Conservation (phyloP, 2,888 invertebrate genomes). For the Seladonia tumulorum region DNA sequence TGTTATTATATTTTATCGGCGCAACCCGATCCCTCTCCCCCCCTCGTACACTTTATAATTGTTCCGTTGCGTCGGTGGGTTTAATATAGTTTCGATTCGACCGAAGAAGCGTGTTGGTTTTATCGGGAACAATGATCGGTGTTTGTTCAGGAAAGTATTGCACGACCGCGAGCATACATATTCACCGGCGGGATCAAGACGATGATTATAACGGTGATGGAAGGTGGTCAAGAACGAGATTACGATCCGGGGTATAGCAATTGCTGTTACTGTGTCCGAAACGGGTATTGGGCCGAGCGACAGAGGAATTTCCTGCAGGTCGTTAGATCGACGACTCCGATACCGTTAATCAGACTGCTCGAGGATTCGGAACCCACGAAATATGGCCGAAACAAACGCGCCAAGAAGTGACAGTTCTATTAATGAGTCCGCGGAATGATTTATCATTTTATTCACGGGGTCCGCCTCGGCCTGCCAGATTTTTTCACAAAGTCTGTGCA, state of each 20-base stretch:
- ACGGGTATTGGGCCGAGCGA: constrained; percentile 13
- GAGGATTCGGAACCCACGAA: constrained; percentile 7
- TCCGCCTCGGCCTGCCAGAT: neutral
- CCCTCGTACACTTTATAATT: neutral
- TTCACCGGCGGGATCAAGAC: neutral
- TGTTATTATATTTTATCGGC: neutral
- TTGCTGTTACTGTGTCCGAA: constrained; percentile 17
- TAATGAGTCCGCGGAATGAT: neutral
- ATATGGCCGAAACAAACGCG: neutral
- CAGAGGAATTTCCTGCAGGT: constrained; percentile 16
- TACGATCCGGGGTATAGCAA: neutral
- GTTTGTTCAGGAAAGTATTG: neutral
- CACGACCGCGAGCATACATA: neutral
- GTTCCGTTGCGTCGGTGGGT: neutral
- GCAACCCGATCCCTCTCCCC: neutral
- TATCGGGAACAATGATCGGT: neutral
- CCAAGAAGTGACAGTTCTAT: constrained; percentile 13
- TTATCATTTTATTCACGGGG: neutral
- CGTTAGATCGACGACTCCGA: constrained; percentile 15
- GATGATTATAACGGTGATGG: constrained; percentile 1
- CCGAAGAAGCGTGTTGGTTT: neutral
- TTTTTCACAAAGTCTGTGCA: neutral
- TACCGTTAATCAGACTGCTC: constrained; percentile 9
- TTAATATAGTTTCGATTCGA: neutral
- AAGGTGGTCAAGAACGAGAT: constrained; percentile 14